Conservation (phyloP, 2,797 vertebrate genomes). For the Microhierax caerulescens region DNA sequence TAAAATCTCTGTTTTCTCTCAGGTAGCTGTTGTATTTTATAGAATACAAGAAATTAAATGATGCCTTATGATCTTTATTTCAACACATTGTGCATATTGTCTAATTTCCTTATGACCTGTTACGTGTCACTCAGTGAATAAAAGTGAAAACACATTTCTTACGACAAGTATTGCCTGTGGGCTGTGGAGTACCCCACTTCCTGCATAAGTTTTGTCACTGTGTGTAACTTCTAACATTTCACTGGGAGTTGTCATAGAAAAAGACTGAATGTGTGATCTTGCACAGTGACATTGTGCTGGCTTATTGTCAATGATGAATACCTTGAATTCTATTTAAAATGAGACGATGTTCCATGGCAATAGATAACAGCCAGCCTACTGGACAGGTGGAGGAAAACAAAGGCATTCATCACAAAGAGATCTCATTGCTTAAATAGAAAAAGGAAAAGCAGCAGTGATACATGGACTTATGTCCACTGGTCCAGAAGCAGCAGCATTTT, state of each 20-base stretch:
- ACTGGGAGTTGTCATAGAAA: not conserved
- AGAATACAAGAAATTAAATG: not conserved
- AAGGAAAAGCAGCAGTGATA: not conserved
- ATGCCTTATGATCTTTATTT: not conserved
- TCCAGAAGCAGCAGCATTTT: not conserved
- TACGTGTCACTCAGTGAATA: not conserved
- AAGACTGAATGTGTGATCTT: not conserved
- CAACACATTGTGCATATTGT: not conserved
- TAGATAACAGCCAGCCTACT: not conserved
- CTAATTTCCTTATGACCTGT: not conserved
- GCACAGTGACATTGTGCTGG: not conserved
- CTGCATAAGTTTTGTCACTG: not conserved
- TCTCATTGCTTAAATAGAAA: not conserved
- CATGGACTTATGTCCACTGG: not conserved
- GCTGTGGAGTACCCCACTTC: not conserved
- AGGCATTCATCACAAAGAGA: conserved; percentile 26
- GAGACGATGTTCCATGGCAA: not conserved
- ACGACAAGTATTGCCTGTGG: not conserved
- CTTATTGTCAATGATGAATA: conserved; percentile 23
- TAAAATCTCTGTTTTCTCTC: not conserved
- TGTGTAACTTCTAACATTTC: not conserved
- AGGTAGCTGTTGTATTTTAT: not conserved
- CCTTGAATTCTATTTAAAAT: conserved; percentile 27
- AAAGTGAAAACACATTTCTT: not conserved
- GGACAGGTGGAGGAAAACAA: conserved; percentile 40